Base-by-base conservation (phyloP, 2,888 invertebrate genomes). In the Willowsia nigromaculata region DNA sequence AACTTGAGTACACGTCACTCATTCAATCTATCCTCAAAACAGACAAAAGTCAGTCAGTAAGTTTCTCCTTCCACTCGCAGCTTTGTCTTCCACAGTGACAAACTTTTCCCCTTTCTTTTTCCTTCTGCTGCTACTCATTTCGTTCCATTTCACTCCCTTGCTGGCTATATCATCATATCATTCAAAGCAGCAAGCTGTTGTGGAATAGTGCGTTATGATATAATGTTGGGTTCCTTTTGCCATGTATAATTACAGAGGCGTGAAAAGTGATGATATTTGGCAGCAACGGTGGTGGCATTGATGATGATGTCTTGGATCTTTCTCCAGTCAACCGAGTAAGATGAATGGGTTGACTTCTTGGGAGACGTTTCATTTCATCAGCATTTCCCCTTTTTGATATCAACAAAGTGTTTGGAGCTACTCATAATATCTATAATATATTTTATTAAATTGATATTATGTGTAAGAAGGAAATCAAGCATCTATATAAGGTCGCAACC, bases 141-240 rank as follows among this genome's bases (percentile, higher is more conserved):
- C 65, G 65, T 65, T 65, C 65, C 65, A 65, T 65, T 65, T 65
- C 65, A 65, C 65, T 65, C 65, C 30, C n/a, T 65, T 65, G 15
- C 65, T n/a, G n/a, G 65, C 15, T 11, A 65, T 33, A 65, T 65
- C 65, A 65, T 33, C n/a, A 6, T 65, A 65, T 65, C 65, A 65
- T 33, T 65, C 65, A 65, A 30, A 30, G 15, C 30, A 65, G 30
- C 65, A n/a, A 15, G 30, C 5, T 30, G 7, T 65, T 30, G 33
- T 30, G 33, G n/a, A n/a, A n/a, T n/a, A n/a, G n/a, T n/a, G n/a
- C n/a, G n/a, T n/a, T n/a, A n/a, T n/a, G n/a, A n/a, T n/a, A n/a
- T n/a, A n/a, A n/a, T n/a, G n/a, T n/a, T n/a, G n/a, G n/a, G n/a
- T n/a, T 7, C 15, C 13, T 59, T 59, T 59, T 27, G 53, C 65